Percentiles rank a stretch among this genome's conserved stretches.
Evolutionary conservation across 2,113 vertebrate species (phyloP).

Genomic region (Cavia aperea): DNA sequence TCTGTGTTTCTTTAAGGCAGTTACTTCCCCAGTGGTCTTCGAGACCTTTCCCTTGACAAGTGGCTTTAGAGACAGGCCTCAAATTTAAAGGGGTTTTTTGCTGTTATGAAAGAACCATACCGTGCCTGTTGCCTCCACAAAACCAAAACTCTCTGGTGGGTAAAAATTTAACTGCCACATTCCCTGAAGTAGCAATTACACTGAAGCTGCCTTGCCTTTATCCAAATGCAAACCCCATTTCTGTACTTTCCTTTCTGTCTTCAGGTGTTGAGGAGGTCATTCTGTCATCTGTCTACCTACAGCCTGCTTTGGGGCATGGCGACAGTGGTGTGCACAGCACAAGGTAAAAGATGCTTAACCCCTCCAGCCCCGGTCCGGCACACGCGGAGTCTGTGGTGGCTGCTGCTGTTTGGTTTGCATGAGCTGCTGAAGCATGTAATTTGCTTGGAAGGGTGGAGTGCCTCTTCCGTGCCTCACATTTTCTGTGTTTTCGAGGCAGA

Average conservation of each 20-base stretch:
- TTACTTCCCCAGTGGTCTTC: not conserved
- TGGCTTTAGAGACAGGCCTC: not conserved
- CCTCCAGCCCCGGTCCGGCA: not conserved
- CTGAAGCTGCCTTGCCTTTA: not conserved
- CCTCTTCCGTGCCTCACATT: not conserved
- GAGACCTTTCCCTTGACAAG: not conserved
- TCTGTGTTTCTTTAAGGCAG: not conserved
- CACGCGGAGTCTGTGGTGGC: not conserved
- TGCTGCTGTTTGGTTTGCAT: not conserved
- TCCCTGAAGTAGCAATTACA: not conserved
- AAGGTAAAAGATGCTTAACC: constrained; percentile 57
- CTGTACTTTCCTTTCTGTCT: constrained; percentile 59
- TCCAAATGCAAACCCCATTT: constrained; percentile 40
- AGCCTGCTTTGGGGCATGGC: constrained; percentile 61
- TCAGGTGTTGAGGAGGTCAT: constrained; percentile 53
- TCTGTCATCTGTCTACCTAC: constrained; percentile 55
- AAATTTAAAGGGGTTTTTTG: not conserved
- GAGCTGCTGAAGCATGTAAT: not conserved
- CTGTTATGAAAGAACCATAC: not conserved
- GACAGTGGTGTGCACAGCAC: constrained; percentile 47
- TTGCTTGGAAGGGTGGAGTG: not conserved
- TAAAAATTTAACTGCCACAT: not conserved
- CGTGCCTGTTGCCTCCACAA: not conserved
- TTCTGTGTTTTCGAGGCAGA: not conserved
- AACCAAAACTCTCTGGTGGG: not conserved